These are phyloP conservation scores for Eumacrocentrus americanus DNA, from an alignment of 2,888 invertebrate genomes.

Conservation along the genomic window DNA sequence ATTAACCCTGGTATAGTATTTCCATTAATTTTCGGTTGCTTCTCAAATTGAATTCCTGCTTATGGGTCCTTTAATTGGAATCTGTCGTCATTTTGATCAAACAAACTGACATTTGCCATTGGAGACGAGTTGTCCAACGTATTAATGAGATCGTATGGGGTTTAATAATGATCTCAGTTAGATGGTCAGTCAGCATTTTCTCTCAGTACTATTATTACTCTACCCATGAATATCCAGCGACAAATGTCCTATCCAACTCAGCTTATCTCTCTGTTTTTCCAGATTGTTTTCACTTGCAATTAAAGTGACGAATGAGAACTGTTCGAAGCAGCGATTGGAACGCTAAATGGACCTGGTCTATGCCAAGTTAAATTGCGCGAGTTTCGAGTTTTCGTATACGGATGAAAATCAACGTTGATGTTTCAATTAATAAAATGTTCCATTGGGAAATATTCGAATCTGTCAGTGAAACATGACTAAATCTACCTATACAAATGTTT, in stretches of 20 bases:
- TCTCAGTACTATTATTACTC: not conserved
- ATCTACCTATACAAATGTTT: not conserved
- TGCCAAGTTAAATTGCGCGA: slow-evolving; percentile 22
- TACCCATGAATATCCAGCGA: not conserved
- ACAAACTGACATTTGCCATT: not conserved
- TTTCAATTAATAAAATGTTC: slow-evolving; percentile 17
- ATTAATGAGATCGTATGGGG: not conserved
- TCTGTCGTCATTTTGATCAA: not conserved
- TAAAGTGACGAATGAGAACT: slow-evolving; percentile 24
- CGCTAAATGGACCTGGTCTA: slow-evolving; percentile 16
- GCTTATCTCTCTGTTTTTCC: not conserved
- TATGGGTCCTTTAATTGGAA: no score
- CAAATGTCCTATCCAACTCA: not conserved
- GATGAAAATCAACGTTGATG: slow-evolving; percentile 6
- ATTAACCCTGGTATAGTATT: not conserved
- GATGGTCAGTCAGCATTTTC: no score
- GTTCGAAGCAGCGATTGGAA: slow-evolving; percentile 18
- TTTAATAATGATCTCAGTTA: no score
- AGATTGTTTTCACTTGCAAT: slow-evolving; percentile 14
- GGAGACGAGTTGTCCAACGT: not conserved
- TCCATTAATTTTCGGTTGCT: not conserved
- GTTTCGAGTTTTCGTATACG: slow-evolving; percentile 17
- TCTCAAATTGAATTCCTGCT: not conserved
- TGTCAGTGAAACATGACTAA: not conserved
- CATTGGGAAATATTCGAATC: slow-evolving; percentile 11